Evolutionary conservation across 2,113 vertebrate species (phyloP), one percentile per base, ranked within the genome.

Genomic region (Gavia stellata): DNA sequence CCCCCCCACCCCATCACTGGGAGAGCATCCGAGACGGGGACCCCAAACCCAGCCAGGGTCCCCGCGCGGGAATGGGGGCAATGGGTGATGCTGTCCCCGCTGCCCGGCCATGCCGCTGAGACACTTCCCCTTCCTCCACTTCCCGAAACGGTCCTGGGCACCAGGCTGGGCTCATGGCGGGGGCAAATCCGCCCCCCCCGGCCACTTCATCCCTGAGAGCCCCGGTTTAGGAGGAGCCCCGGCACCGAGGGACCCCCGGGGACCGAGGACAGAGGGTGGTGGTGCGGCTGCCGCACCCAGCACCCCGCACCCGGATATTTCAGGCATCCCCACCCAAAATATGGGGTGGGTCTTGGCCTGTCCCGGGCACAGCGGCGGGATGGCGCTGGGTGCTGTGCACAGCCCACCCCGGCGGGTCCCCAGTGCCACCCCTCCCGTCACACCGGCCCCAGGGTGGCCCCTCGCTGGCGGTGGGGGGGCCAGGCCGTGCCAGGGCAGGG

Each of bases 291-390:
- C 12, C 8, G 52, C 44, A 44, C 19, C 73, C 77, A n/a, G 71
- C 28, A 11, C 8, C 47, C 23, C 10, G 0, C 1, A 2, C 5
- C 55, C 2, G 3, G n/a, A 9, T 1, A 53, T 79, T 88, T 40
- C 0, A 18, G 75, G 75, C 63, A 91, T 83, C 71, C 31, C 44
- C 89, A 72, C 62, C 78, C 68, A 25, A 74, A 92, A 88, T 15
- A 4, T 0, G 3, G 31, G 59, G 53, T 4, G 55, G 33, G 20
- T 17, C 52, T 33, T 2, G 40, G 77, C 36, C 61, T 3, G 0
- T 13, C 7, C 29, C 0, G 1, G 21, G 38, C 49, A 24, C 0
- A 1, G 3, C 3, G 0, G 3, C 4, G 59, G 59, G 49, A 1
- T 47, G 86, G 86, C 86, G 44, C 13, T 1, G 65, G 13, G 40